Evolutionary conservation across 2,113 vertebrate species (phyloP), one percentile per base, ranked within the genome.

Genomic region (Pongo abelii): DNA sequence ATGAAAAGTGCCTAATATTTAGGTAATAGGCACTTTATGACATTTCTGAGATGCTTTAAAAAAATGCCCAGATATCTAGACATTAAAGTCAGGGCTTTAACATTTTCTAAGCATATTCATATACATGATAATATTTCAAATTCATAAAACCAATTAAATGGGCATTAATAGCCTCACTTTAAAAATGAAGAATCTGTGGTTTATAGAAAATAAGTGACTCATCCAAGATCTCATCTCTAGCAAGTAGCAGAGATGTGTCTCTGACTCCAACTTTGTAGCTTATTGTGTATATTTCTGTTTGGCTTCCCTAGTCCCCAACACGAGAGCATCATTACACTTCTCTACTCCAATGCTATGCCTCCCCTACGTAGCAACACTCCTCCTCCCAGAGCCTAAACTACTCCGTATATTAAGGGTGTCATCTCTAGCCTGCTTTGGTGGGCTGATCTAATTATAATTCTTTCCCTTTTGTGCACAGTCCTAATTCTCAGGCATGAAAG

Each of bases 401-500:
- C 23, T 55, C 64, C 11, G 32, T 22, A 30, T 25, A 35, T 38
- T 46, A 38, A 64, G 0, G 25, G 32, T 52, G 0, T 16, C 46
- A 59, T 43, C 46, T 61, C 75, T 52, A 61, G 48, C 59, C 57
- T 81, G 55, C 59, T 74, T 83, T 83, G 69, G 23, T 77, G 27
- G 30, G 48, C 32, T 92, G 64, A 85, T 46, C 84, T 80, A 67
- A 94, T 23, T 75, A 38, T 69, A 43, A 55, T 5, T 78, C 35
- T 23, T 25, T 72, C 70, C 25, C 77, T 92, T 95, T 87, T 0
- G 11, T 93, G 16, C 61, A 79, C 20, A 0, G 32, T 89, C 81
- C 91, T 93, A 75, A 92, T 96, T 96, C 94, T 87, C 84, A 77
- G 59, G 25, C 89, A 86, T 77, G 40, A 8, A 96, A 97, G 95